Evolutionary conservation across 2,797 vertebrate species (phyloP).

Genomic region (Lycodopsis pacificus): DNA sequence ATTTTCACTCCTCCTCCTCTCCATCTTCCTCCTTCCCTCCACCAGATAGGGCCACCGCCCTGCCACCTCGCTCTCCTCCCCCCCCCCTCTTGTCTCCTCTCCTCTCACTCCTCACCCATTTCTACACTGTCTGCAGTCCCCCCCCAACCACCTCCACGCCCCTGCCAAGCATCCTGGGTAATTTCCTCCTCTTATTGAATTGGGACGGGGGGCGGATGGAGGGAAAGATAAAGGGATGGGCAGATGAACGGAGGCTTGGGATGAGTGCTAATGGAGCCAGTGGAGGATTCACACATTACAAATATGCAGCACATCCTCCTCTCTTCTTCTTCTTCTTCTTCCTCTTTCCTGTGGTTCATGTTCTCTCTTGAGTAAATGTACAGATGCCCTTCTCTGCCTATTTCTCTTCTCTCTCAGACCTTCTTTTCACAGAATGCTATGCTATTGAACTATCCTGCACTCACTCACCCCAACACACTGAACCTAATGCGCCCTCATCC

Average conservation of each 20-base stretch:
- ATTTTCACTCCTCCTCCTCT: conserved; percentile 15
- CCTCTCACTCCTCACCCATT: conserved; percentile 47
- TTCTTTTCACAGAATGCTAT: conserved; percentile 47
- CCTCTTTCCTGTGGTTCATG: conserved; percentile 6
- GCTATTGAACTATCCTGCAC: conserved; percentile 58
- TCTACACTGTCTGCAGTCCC: conserved; percentile 44
- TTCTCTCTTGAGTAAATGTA: conserved; percentile 33
- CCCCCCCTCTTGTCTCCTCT: conserved; percentile 26
- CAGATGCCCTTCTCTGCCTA: conserved; percentile 20
- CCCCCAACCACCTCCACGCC: background rate
- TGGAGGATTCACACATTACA: conserved; percentile 60
- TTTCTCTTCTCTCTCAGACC: conserved; percentile 31
- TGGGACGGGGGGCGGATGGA: conserved; percentile 72
- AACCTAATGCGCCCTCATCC: conserved; percentile 48
- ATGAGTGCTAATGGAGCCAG: conserved; percentile 70
- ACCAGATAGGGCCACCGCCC: conserved; percentile 45
- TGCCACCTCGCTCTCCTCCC: conserved; percentile 33
- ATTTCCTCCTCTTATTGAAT: conserved; percentile 88
- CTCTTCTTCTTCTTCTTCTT: conserved; percentile 1
- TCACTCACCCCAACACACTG: background rate
- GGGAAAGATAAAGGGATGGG: conserved; percentile 77
- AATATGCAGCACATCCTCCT: conserved; percentile 30
- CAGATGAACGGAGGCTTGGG: conserved; percentile 67
- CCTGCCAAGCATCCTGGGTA: conserved; percentile 83
- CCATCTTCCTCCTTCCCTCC: conserved; percentile 1